These are phyloP conservation scores for Graphium colonna DNA, from an alignment of 2,888 invertebrate species.

Conservation along the genomic window DNA sequence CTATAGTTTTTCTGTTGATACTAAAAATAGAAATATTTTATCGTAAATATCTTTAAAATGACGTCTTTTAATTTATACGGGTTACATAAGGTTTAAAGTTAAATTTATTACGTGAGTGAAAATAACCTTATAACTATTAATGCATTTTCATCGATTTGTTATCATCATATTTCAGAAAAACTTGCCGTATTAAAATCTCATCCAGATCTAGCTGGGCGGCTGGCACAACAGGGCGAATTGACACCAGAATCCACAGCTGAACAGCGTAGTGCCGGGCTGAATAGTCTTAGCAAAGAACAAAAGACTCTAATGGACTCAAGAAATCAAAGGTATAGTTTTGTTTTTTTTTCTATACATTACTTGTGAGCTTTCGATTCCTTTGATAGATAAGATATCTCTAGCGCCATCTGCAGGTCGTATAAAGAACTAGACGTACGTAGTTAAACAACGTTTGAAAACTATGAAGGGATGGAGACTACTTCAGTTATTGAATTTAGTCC, in stretches of 20 bases:
- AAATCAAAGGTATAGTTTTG: constrained; percentile 45
- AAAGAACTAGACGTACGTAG: background rate
- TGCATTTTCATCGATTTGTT: too few species aligned
- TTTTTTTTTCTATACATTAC: background rate
- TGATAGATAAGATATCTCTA: background rate
- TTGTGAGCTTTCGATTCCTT: background rate
- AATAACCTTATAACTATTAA: too few species aligned
- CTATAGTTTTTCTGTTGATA: too few species aligned
- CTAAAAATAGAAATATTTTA: too few species aligned
- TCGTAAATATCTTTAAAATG: too few species aligned
- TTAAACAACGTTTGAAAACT: background rate
- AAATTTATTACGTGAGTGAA: too few species aligned
- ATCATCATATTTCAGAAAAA: constrained; percentile 65
- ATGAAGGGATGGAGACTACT: too few species aligned
- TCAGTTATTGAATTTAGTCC: background rate
- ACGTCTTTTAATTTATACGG: too few species aligned
- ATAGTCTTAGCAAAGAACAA: constrained; percentile 73
- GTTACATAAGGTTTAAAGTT: too few species aligned
- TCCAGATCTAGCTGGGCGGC: constrained; percentile 82
- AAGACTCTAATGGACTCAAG: constrained; percentile 67
- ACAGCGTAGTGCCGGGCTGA: constrained; percentile 78
- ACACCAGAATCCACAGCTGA: constrained; percentile 80
- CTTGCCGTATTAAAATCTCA: constrained; percentile 78
- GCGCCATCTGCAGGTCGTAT: background rate
- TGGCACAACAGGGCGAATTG: constrained; percentile 76